Evolutionary conservation across 2,797 vertebrate genomes (phyloP).

Genomic region (Spinibarbus caldwelli): DNA sequence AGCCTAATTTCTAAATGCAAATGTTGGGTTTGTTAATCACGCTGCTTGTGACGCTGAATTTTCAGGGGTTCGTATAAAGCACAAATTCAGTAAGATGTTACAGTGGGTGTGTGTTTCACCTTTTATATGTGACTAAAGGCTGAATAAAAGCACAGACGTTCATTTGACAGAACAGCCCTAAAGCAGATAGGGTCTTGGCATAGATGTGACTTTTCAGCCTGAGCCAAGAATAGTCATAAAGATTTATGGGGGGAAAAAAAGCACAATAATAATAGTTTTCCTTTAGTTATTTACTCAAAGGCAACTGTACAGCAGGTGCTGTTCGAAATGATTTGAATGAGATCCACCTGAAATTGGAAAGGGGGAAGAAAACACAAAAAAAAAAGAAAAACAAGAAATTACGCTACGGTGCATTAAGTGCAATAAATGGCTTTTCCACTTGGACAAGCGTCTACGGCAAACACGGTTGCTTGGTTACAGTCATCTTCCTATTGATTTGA

Average conservation of each 20-base stretch:
- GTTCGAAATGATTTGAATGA: slow-evolving; percentile 50
- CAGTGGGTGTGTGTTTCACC: neutral
- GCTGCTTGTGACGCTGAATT: neutral
- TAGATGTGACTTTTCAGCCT: slow-evolving; percentile 1
- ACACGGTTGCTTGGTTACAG: slow-evolving; percentile 68
- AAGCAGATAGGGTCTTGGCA: slow-evolving; percentile 6
- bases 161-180: slow-evolving; percentile 23
- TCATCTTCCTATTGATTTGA: slow-evolving; percentile 61
- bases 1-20: slow-evolving; percentile 5
- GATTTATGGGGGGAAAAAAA: slow-evolving; percentile 3
- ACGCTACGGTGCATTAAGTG: slow-evolving; percentile 53
- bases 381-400: slow-evolving; percentile 40
- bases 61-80: neutral
- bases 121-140: slow-evolving; percentile 34
- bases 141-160: slow-evolving; percentile 27
- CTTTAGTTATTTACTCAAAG: slow-evolving; percentile 41
- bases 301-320: slow-evolving; percentile 51
- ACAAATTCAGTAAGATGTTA: neutral
- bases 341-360: slow-evolving; percentile 46
- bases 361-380: neutral
- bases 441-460: slow-evolving; percentile 52
- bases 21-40: slow-evolving; percentile 10
- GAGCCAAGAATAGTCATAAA: slow-evolving; percentile 36
- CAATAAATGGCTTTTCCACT: slow-evolving; percentile 59
- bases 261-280: slow-evolving; percentile 35